Evolutionary conservation across 2,113 vertebrate species (phyloP), one percentile per base, ranked within the genome.

Genomic region (Caranx melampygus): DNA sequence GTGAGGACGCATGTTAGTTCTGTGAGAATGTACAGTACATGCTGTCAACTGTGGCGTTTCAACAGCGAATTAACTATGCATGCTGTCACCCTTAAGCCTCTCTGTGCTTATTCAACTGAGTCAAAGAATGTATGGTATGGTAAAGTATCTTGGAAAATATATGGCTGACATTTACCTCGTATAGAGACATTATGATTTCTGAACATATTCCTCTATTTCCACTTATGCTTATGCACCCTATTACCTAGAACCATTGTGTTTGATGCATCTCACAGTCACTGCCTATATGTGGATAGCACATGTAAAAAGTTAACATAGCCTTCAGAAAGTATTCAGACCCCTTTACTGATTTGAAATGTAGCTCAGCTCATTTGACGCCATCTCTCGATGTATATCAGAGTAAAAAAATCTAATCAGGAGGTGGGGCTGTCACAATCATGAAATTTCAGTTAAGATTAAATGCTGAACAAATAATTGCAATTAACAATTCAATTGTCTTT

Each of bases 71-170:
- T 75, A 77, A 64, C 52, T 82, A 87, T 85, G 71, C 75, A 79
- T 40, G 74, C 83, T 74, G 70, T 88, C 78, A 82, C 40, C 63
- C 67, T 76, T 73, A 63, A 87, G 69, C 63, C 2, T 64, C 81
- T 76, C 45, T 55, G 10, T 69, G 79, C 73, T 78, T 79, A 78
- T 82, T 82, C 83, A 51, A 21, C 63, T 45, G 74, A 60, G 67
- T 18, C 5, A 47, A 76, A 69, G 52, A 87, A 76, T 79, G 78
- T 61, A 66, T 54, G 72, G 68, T 57, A 77, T 58, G 62, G 42
- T 14, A 52, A 83, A 13, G 58, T 67, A 33, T 72, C 26, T 57
- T 3, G 26, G 26, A 26, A 26, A 26, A 79, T 52, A 21, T 61
- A 31, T 57, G 70, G 15, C 31, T 78, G 78, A 80, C 54, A 64